Base-by-base conservation (phyloP, 1,140 invertebrate genomes). In the Branchinecta lindahli region DNA sequence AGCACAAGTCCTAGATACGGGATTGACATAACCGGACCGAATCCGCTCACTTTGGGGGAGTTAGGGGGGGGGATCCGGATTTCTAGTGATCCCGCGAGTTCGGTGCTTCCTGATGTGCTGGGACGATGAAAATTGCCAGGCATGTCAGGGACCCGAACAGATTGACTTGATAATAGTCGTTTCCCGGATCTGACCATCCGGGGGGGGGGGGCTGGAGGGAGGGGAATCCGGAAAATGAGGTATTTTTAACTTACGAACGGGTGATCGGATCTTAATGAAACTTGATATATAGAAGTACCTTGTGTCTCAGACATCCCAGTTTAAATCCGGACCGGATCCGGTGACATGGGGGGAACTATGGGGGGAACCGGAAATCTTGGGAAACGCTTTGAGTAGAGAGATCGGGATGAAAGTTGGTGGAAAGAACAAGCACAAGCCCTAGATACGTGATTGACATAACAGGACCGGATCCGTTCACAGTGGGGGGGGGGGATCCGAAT, bases 1-100 rank as follows among this genome's bases (percentile, higher is more conserved):
- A 77, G 74, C 52, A 61, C 12, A 61, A 4, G 52, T 6, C 6
- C 12, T 61, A 61, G 52, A 6, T 61, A 61, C 2, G 6, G 2
- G 6, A 61, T 61, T 61, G 52, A 61, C 52, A 20, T 1, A 61
- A 61, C 52, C 6, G 52, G 52, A 61, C 52, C 18, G 2, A 20
- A 61, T 61, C 6, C 52, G 18, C 6, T 1, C 33, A 33, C 52
- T 3, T 1, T 61, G 52, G 52, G 52, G 52, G 52, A 61, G 52
- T 61, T 61, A 6, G 52, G 6, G 52, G 52, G 52, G 52, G 33
- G 33, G 5, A 33, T 33, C n/a, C n/a, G n/a, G n/a, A n/a, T n/a
- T n/a, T 61, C 52, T 6, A 6, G 52, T 61, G 52, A 12, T 61
- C 2, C 18, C 2, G 47, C 47, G 52, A 61, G 52, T 61, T 61